Base-by-base conservation (phyloP, 1,140 invertebrate genomes). In the Nymphalis io region DNA sequence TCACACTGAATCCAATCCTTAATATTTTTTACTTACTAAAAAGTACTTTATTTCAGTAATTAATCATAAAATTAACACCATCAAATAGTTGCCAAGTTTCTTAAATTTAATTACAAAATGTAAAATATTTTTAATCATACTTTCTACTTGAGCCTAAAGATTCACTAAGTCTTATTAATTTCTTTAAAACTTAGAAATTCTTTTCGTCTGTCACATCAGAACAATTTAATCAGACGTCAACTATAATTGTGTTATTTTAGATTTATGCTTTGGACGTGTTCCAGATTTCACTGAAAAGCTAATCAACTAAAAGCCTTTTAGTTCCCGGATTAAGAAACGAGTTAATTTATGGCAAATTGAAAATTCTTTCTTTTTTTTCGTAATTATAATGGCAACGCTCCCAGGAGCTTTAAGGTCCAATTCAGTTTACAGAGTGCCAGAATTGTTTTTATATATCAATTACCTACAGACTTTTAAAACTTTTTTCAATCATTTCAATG, bases 271-370 rank as follows among this genome's bases (percentile, higher is more conserved):
- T 83, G 81, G 79, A 86, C 65, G 68, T 68, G 73, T 76, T 87
- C 85, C 87, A 87, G 77, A 75, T 77, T 79, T 68, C 74, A 79
- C 74, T 87, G 82, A 89, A 82, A 87, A 85, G 80, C 87, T 89
- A 87, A 89, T 89, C 85, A 87, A 79, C 85, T 89, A 87, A 89
- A 83, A 89, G 84, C 74, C 72, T 81, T 86, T 84, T 81, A 75
- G 68, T 78, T 81, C 65, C 70, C 66, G 75, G 78, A 87, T 85
- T 85, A 86, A 87, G 80, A 80, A 85, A 79, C 70, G 76, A 84
- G 84, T 84, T 85, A 85, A 87, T 85, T 87, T 85, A 81, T 83
- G 71, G 74, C 61, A 70, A 82, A 81, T 78, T 81, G 72, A 83
- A 79, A 74, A 68, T 77, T 23, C 51, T 83, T 86, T 80, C 78